These are phyloP conservation scores for Poecilia latipinna DNA, from an alignment of 2,113 vertebrate species.

Conservation along the genomic window DNA sequence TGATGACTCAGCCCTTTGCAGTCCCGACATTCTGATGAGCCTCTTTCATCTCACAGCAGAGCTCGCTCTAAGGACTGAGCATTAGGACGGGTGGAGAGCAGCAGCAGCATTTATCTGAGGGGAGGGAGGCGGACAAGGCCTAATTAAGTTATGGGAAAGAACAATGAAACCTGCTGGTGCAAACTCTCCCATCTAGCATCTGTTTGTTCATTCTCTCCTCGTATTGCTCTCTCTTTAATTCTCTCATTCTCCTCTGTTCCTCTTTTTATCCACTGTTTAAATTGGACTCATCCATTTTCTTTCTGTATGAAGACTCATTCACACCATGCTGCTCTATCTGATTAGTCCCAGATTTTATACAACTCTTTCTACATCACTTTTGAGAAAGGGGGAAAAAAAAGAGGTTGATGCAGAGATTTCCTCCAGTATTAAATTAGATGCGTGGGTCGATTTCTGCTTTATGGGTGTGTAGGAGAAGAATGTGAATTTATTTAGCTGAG, in stretches of 20 bases:
- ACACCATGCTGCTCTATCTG: slow-evolving; percentile 22
- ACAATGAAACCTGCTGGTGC: slow-evolving; percentile 48
- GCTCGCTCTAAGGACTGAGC: slow-evolving; percentile 41
- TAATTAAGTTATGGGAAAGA: slow-evolving; percentile 63
- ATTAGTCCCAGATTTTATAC: neutral
- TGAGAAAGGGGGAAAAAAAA: slow-evolving; percentile 25
- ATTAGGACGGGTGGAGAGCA: slow-evolving; percentile 38
- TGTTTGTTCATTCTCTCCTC: neutral
- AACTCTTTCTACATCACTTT: slow-evolving; percentile 32
- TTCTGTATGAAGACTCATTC: slow-evolving; percentile 30
- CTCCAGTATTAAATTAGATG: slow-evolving; percentile 32
- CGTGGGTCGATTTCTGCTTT: slow-evolving; percentile 2
- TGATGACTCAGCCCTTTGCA: slow-evolving; percentile 58
- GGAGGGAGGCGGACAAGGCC: slow-evolving; percentile 14
- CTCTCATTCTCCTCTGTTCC: slow-evolving; percentile 7
- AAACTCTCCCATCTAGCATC: slow-evolving; percentile 30
- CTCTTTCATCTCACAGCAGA: slow-evolving; percentile 52
- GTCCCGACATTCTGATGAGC: slow-evolving; percentile 51
- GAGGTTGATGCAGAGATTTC: slow-evolving; percentile 21
- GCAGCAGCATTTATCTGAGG: slow-evolving; percentile 48
- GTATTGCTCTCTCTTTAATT: slow-evolving; percentile 20
- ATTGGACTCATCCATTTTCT: slow-evolving; percentile 53
- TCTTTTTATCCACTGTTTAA: slow-evolving; percentile 2
- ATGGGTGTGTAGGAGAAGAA: neutral
- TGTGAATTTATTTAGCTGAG: slow-evolving; percentile 14